Evolutionary conservation across 1,140 invertebrate species (phyloP), one percentile per base, ranked within the genome.

Genomic region (Eueides isabella): DNA sequence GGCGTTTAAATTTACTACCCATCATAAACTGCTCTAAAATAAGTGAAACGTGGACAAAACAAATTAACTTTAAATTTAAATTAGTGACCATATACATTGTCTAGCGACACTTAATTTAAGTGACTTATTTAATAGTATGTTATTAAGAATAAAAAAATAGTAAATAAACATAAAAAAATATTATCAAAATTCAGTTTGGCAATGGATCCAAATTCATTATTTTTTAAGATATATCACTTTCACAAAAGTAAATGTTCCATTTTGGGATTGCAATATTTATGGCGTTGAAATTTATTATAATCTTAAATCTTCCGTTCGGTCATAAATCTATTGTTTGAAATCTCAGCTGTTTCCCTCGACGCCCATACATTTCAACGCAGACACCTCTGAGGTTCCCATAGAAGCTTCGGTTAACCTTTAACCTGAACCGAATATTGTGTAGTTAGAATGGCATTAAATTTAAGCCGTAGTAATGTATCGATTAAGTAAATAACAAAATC

Each of bases 241-340:
- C 26, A 44, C n/a, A 44, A 55, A 55, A 55, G 48, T 23, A 55
- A 55, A 55, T 55, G 3, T 55, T 26, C 48, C 2, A 55, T 11
- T 55, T 26, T 55, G 48, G 19, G 12, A 68, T 68, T 28, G 44
- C n/a, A 35, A 68, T 68, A 61, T 68, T 48, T 68, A 31, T 55
- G 55, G 29, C 16, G 48, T 35, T 67, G 66, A 67, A 67, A 67
- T 67, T 67, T 63, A 71, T 71, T 63, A 61, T 71, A 71, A 62
- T 62, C 68, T 61, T 67, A 61, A 67, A 35, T 65, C 44, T 73
- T 61, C 61, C 65, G 44, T 69, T 35, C 30, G 44, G 73, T 69
- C 77, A 89, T 92, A 92, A 92, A 92, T 90, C 90, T 88, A 71
- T 77, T 83, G 80, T 88, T 86, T 83, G 80, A 76, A 92, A 91